Base-by-base conservation (phyloP, 1,140 invertebrate species). In the Zaprionus taronus region DNA sequence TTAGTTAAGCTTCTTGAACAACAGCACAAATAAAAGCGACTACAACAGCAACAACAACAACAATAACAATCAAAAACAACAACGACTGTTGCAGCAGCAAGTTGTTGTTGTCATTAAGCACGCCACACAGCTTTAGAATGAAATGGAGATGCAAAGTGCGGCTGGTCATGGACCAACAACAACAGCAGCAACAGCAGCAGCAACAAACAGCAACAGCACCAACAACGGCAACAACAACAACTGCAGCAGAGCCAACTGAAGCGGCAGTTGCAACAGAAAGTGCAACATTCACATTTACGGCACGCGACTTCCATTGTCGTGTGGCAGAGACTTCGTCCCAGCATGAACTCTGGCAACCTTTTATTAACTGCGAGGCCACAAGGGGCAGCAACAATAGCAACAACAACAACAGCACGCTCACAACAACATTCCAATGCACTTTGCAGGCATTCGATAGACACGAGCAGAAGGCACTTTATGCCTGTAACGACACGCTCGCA, bases 141-240 rank as follows among this genome's bases (percentile, higher is more conserved):
- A 92, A 90, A 92, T 92, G 91, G 91, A 90, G 89, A 80, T 92
- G 91, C 91, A 91, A 91, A 89, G 80, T 76, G 74, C 75, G 71
- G 72, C 86, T 90, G 91, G 91, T 91, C 84, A 63, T 87, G 77
- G 87, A 92, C 91, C 91, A 90, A 86, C 66, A 73, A 76, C 77
- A 80, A 36, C 68, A 76, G 17, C 73, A 75, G 20, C 65, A 60
- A 31, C 66, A 28, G 15, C 72, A 53, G 28, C 64, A 77, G 53
- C 57, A 72, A 28, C 64, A 77, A 72, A 28, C 64, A 77, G 36
- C 57, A 72, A 38, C 60, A 49, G 47, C 41, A 77, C 24, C 70
- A 72, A 38, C 7, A 31, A 7, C 7, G 6, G 7, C 58, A 55
- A 38, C 41, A 77, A 24, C 70, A 44, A 51, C 49, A 66, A 24